Conservation (phyloP, 2,797 vertebrate genomes). For the Danio jaintianensis region DNA sequence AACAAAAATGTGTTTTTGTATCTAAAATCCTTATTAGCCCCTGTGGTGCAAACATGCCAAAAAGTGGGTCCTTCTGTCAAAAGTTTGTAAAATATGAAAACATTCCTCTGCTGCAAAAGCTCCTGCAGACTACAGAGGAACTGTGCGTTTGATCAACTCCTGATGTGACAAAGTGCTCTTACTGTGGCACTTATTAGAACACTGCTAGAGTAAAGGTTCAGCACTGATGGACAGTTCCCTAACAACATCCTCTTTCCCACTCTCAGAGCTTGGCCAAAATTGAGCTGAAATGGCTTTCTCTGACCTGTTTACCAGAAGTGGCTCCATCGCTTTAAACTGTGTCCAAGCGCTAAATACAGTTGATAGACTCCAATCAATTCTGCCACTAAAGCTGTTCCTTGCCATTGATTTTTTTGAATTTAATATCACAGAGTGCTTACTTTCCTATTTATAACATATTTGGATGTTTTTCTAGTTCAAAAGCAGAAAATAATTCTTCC, state of each 20-base stretch:
- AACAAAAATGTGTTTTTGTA: too few relatives aligned
- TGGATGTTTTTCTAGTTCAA: conserved; percentile 12
- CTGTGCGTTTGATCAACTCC: conserved; percentile 25
- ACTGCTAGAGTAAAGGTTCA: conserved; percentile 30
- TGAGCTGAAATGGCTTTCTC: conserved; percentile 46
- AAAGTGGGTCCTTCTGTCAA: background rate
- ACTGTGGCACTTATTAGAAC: conserved; percentile 29
- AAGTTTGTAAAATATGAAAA: background rate
- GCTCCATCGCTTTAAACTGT: conserved; percentile 49
- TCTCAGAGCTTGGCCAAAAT: conserved; percentile 24
- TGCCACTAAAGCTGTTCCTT: conserved; percentile 50
- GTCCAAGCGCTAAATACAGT: conserved; percentile 53
- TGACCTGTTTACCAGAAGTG: conserved; percentile 48
- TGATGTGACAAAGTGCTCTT: conserved; percentile 25
- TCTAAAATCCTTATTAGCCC: background rate
- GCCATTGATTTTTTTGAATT: conserved; percentile 50
- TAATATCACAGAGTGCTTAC: conserved; percentile 47
- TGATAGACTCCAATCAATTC: conserved; percentile 62
- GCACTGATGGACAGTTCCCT: conserved; percentile 32
- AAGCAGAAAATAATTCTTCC: conserved; percentile 38
- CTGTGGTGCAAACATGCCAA: background rate
- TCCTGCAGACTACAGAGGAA: background rate
- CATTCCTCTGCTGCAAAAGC: too few relatives aligned
- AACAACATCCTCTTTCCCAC: conserved; percentile 17
- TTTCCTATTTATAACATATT: conserved; percentile 35